Conservation (phyloP, 2,797 vertebrate species). For the Peromyscus aztecus region DNA sequence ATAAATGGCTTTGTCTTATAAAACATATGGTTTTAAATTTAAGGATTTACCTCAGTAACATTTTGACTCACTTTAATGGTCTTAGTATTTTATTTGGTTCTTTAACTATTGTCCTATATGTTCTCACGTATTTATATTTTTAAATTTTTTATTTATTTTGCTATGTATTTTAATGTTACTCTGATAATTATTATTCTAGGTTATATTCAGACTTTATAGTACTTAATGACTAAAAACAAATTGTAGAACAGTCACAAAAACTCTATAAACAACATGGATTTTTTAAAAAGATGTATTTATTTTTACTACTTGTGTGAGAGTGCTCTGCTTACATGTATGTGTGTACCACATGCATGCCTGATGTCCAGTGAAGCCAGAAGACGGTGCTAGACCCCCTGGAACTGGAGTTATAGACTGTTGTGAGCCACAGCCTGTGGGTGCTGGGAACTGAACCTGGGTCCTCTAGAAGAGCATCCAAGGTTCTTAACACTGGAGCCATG, state of each 20-base stretch:
- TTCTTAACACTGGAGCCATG: background rate
- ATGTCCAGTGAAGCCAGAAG: background rate
- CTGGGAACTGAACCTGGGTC: background rate
- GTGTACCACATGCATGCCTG: background rate
- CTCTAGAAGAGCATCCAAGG: background rate
- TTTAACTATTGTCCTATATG: constrained; percentile 10
- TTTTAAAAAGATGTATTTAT: background rate
- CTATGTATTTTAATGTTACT: background rate
- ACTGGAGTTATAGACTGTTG: too few species aligned
- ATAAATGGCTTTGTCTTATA: constrained; percentile 43
- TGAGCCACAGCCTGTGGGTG: background rate
- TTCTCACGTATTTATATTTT: background rate
- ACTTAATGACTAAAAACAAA: constrained; percentile 17
- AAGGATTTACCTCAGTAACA: background rate
- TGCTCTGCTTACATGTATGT: background rate
- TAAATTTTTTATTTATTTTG: background rate
- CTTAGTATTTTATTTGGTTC: background rate
- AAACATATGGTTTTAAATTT: background rate
- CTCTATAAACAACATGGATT: background rate
- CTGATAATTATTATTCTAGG: background rate
- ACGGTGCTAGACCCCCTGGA: too few species aligned
- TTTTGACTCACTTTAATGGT: background rate
- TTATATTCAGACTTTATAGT: constrained; percentile 31
- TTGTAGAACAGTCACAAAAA: background rate
- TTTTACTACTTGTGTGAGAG: background rate